Conservation (phyloP, 2,797 vertebrate species). For the Sebastes variabilis region DNA sequence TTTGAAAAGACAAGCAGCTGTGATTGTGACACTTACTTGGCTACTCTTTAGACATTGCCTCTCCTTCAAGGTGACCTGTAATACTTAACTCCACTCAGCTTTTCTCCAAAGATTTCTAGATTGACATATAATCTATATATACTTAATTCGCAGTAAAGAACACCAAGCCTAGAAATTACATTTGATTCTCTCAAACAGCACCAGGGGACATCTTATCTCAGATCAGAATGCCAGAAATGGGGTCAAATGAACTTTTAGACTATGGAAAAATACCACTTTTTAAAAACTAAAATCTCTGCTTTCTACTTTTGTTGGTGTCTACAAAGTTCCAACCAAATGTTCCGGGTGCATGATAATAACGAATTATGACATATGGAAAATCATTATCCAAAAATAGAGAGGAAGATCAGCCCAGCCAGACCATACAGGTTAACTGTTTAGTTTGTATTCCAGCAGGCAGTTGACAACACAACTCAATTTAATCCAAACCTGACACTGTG, state of each 20-base stretch:
- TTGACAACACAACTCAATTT: neutral
- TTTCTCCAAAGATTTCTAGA: neutral
- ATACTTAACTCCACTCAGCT: neutral
- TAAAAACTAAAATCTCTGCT: neutral
- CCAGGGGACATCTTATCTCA: neutral
- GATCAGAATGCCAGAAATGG: neutral
- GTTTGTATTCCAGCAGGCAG: slow-evolving; percentile 12
- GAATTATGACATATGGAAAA: slow-evolving; percentile 13
- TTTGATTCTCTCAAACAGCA: neutral
- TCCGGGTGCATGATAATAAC: neutral
- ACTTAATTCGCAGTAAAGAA: neutral
- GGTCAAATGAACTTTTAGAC: neutral
- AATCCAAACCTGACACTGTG: neutral
- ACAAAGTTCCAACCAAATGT: neutral
- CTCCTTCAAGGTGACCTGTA: slow-evolving; percentile 5
- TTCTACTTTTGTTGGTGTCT: neutral
- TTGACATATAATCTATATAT: neutral
- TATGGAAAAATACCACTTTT: neutral
- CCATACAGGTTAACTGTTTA: slow-evolving; percentile 10
- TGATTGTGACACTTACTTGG: neutral
- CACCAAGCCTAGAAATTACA: neutral
- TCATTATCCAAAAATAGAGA: slow-evolving; percentile 17
- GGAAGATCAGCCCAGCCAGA: neutral
- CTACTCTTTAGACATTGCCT: neutral
- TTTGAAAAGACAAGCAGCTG: neutral